phyloP scores from a whole-genome alignment of 2,888 invertebrate species.

The Palloptera scutellata region DNA sequence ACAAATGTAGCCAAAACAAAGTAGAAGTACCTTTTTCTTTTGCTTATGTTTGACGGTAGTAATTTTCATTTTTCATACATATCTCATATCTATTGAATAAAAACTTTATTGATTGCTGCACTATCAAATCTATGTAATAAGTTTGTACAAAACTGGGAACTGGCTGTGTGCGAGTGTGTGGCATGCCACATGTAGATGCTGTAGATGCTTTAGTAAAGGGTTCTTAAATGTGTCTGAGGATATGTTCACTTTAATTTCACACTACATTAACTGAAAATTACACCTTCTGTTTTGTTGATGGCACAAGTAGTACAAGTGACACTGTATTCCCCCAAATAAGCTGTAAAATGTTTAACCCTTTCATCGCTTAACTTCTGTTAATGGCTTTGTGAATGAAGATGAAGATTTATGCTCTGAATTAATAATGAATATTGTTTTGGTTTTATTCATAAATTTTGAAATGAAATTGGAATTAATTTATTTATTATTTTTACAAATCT shows the following conservation, averaged over 20 bases:
- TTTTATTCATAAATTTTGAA: too few relatives aligned
- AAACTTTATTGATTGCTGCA: not conserved
- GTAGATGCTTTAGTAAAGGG: not conserved
- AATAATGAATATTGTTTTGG: too few relatives aligned
- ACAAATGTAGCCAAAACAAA: not conserved
- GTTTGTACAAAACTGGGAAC: not conserved
- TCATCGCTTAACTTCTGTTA: conserved; percentile 29
- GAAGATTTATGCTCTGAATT: not conserved
- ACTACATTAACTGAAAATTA: conserved; percentile 50
- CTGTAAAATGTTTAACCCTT: conserved; percentile 20
- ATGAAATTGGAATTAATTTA: too few relatives aligned
- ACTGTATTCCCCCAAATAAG: too few relatives aligned
- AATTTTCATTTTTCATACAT: too few relatives aligned
- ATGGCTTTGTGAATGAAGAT: conserved; percentile 19
- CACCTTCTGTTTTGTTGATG: conserved; percentile 30
- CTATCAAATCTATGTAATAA: not conserved
- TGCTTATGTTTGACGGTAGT: not conserved
- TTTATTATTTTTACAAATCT: too few relatives aligned
- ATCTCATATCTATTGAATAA: too few relatives aligned
- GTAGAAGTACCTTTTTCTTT: too few relatives aligned
- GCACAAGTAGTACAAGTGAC: not conserved
- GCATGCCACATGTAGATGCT: not conserved
- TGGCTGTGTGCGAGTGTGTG: not conserved
- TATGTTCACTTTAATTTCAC: conserved; percentile 51
- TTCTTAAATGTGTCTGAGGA: not conserved